Base-by-base conservation (phyloP, 2,888 invertebrate species). In the Oligia latruncula region DNA sequence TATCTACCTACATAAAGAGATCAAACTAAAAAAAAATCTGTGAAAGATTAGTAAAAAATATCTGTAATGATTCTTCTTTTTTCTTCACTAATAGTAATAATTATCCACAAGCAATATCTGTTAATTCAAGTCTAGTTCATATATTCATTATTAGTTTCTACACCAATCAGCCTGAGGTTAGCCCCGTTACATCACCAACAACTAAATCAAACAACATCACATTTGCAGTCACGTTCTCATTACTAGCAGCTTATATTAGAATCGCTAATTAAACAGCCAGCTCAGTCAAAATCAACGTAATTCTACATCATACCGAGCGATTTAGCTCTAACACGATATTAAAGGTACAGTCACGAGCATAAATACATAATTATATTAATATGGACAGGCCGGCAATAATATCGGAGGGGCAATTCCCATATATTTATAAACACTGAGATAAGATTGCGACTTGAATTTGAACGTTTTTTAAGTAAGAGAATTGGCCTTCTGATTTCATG, bases 201-300 rank as follows among this genome's bases (percentile, higher is more conserved):
- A 67, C 62, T 58, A 78, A 70, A 76, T 60, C 49, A 60, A 71
- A 80, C 62, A 80, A n/a, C 65, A 68, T 76, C 49, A 40, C 52
- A 70, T 80, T 80, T 29, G 46, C 60, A 77, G 77, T 75, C 85
- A 85, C 86, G 55, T 81, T 64, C 75, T 86, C 85, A 78, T 81
- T 81, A 88, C 29, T 17, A 15, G 5, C 60, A 74, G 86, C 85
- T 87, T 79, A 84, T 68, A 77, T 62, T 67, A 64, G 64, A 58
- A 49, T 49, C n/a, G n/a, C 75, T 85, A 81, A 85, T 85, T 78
- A 88, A 81, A 71, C 46, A 55, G 35, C 43, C 40, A 58, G 73
- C 35, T 88, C 46, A 81, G 68, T 74, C n/a, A 55, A 78, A 76
- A 78, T 71, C 86, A 86, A 82, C 78, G 62, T 88, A 81, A 85